Evolutionary conservation across 1,140 invertebrate species (phyloP).

Genomic region (Bombus difficillimus): DNA sequence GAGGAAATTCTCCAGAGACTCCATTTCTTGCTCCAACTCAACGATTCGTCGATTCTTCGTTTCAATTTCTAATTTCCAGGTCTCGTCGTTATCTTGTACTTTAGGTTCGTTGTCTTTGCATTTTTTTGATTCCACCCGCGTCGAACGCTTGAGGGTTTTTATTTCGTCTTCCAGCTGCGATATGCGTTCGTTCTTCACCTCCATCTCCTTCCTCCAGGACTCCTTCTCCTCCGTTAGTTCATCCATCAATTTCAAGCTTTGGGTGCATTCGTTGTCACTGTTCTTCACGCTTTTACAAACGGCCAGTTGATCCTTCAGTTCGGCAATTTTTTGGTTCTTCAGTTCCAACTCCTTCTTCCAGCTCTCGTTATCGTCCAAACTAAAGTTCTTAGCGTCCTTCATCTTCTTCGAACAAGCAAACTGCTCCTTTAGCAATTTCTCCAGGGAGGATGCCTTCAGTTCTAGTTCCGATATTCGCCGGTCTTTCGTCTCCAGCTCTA

Average conservation of each 20-base stretch:
- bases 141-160: constrained; percentile 82
- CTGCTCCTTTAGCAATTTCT: constrained; percentile 10
- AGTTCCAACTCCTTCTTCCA: constrained; percentile 81
- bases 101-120: not conserved
- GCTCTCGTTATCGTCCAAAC: constrained; percentile 42
- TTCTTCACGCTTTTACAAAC: constrained; percentile 7
- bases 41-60: constrained; percentile 83
- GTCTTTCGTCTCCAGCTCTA: constrained; percentile 28
- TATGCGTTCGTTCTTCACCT: constrained; percentile 82
- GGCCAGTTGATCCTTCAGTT: constrained; percentile 25
- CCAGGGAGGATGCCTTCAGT: constrained; percentile 7
- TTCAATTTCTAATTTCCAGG: constrained; percentile 81
- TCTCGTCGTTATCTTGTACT: constrained; percentile 29
- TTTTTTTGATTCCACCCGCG: constrained; percentile 54
- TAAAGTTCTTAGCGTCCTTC: constrained; percentile 23
- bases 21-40: constrained; percentile 84
- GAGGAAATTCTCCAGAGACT: constrained; percentile 83
- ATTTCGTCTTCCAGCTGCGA: constrained; percentile 84
- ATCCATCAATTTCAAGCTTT: constrained; percentile 16
- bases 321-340: constrained; percentile 75
- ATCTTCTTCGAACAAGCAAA: constrained; percentile 5
- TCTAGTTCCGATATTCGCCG: constrained; percentile 20
- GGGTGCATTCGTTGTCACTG: not conserved
- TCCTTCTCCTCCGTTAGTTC: constrained; percentile 35
- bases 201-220: constrained; percentile 81